Percentiles rank a stretch among this genome's conserved stretches.
Evolutionary conservation across 2,797 vertebrate genomes (phyloP).

Genomic region (Poeciliopsis gracilis): DNA sequence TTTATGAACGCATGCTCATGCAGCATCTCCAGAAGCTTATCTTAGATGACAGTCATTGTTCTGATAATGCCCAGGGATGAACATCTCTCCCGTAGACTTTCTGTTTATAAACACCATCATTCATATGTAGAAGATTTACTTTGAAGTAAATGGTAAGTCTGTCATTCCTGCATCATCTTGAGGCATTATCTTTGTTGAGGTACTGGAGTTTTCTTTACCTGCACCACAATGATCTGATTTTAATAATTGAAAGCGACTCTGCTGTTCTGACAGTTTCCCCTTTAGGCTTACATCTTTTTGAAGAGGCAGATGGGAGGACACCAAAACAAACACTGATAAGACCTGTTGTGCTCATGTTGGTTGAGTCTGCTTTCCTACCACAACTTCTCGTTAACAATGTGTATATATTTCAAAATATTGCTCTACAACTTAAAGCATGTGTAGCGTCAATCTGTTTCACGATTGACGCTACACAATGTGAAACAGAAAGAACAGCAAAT

Average conservation of each 20-base stretch:
- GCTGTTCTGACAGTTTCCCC: not conserved
- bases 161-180: slow-evolving; percentile 62
- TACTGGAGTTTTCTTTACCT: slow-evolving; percentile 63
- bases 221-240: slow-evolving; percentile 65
- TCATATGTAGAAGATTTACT: slow-evolving; percentile 1
- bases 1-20: slow-evolving; percentile 62
- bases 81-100: slow-evolving; percentile 13
- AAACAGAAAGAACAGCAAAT: not conserved
- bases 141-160: slow-evolving; percentile 7
- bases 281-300: not conserved
- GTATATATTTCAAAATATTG: not conserved
- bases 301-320: not conserved
- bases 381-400: not conserved
- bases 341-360: not conserved
- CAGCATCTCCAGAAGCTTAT: slow-evolving; percentile 33
- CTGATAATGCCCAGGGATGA: slow-evolving; percentile 72
- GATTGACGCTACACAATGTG: not conserved
- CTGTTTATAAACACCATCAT: not conserved
- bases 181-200: slow-evolving; percentile 63
- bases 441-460: no score
- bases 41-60: slow-evolving; percentile 32
- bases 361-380: not conserved
- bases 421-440: no score
- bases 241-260: slow-evolving; percentile 8
- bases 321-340: not conserved